phyloP scores from a whole-genome alignment of 2,797 vertebrate species.

The Galago senegalensis region DNA sequence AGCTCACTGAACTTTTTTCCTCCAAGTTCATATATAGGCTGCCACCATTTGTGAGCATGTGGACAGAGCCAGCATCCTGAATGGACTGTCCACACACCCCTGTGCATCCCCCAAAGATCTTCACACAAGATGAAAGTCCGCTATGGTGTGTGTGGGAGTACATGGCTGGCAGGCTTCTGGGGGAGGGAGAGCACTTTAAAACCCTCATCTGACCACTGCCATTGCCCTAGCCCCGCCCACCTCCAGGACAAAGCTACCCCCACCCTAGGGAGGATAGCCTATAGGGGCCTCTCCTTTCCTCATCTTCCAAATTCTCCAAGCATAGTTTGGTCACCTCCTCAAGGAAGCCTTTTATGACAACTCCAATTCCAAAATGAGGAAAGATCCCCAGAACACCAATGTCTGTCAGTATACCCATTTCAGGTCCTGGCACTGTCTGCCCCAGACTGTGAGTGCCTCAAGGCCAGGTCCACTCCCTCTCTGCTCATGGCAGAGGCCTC shows the following conservation, averaged over 20 bases:
- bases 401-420: not conserved
- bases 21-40: not conserved
- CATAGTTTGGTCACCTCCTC: not conserved
- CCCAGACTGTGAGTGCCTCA: not conserved
- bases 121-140: not conserved
- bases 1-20: too few species aligned
- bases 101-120: not conserved
- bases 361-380: not conserved
- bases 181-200: not conserved
- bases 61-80: not conserved
- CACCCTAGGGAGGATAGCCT: not conserved
- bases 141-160: not conserved
- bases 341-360: not conserved
- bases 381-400: not conserved
- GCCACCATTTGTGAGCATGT: not conserved
- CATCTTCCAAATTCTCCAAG: not conserved
- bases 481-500: not conserved
- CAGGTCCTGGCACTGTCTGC: accelerated
- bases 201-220: not conserved
- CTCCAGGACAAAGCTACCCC: not conserved
- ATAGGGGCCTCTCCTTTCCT: not conserved
- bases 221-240: not conserved
- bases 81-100: not conserved
- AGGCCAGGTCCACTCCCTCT: not conserved
- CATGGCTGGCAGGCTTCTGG: not conserved